phyloP scores from a whole-genome alignment of 2,797 vertebrate species.

The Channa striata region DNA sequence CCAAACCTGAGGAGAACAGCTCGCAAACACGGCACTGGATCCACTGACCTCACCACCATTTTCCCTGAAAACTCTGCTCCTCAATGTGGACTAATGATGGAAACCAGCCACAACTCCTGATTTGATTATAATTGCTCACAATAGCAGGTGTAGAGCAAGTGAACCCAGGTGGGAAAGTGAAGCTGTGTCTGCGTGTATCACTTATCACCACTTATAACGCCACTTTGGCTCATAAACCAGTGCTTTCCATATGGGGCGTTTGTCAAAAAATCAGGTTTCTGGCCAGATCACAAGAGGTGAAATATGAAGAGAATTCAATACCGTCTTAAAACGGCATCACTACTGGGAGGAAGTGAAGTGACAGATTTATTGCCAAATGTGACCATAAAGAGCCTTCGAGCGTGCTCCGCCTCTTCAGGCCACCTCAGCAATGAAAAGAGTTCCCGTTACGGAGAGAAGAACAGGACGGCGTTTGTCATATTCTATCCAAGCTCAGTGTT shows the following conservation, averaged over 20 bases:
- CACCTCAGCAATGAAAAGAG: constrained; percentile 64
- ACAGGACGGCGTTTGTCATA: constrained; percentile 2
- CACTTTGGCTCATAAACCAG: constrained; percentile 46
- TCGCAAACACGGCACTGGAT: constrained; percentile 35
- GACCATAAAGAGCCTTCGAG: constrained; percentile 61
- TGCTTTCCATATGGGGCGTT: constrained; percentile 38
- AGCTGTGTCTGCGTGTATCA: constrained; percentile 31
- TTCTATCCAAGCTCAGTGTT: constrained; percentile 7
- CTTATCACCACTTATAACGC: constrained; percentile 33
- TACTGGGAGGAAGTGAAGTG: constrained; percentile 64
- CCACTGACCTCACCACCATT: constrained; percentile 37
- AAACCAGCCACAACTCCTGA: constrained; percentile 34
- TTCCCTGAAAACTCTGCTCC: constrained; percentile 21
- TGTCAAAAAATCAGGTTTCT: constrained; percentile 37
- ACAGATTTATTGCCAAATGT: constrained; percentile 68
- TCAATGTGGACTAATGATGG: constrained; percentile 28
- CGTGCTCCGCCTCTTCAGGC: constrained; percentile 48
- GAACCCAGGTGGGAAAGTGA: constrained; percentile 31
- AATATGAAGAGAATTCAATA: constrained; percentile 49
- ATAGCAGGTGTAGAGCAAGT: constrained; percentile 54
- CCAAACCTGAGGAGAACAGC: constrained; percentile 13
- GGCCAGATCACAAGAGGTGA: constrained; percentile 26
- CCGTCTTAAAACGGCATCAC: constrained; percentile 50
- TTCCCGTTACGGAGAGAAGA: constrained; percentile 33
- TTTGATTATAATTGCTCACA: constrained; percentile 36